Base-by-base conservation (phyloP, 2,113 vertebrate species). In the Pagrus major region DNA sequence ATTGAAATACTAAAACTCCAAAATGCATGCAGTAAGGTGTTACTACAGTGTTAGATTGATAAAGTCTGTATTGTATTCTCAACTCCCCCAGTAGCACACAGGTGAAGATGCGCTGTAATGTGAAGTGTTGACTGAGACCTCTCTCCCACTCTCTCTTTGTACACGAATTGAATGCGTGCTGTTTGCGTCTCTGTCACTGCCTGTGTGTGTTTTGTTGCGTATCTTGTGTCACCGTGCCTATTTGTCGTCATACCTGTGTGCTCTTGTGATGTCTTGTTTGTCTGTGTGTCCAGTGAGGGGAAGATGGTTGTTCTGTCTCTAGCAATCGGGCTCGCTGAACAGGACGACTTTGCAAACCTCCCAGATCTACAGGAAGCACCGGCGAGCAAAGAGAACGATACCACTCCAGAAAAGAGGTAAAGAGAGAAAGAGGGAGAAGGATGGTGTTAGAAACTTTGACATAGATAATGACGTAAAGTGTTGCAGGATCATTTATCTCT, bases 341-440 rank as follows among this genome's bases (percentile, higher is more conserved):
- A 98, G 96, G 98, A 99, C 88, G 98, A 99, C 95, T 99, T 99
- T 95, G 98, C 98, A 96, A 99, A 99, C 96, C 97, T 99, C 89
- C 98, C 98, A 90, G 97, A 99, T 94, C 97, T 99, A 87, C 97
- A 99, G 95, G 96, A 97, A 93, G 95, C 96, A 49, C 97, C 97
- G 85, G 95, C 96, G 82, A 95, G 92, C 95, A 96, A 97, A 94
- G 97, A 97, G 93, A 95, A 96, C 91, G 93, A 93, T 68, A 91
- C 91, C 74, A 96, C 97, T 92, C 95, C 97, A 91, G 98, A 99
- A 93, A 99, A 98, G 96, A 98, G 98, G 98, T 99, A 98, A 92
- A n/a, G 56, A 83, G 59, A 71, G 68, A 75, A 49, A 67, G 39
- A 72, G 59, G 56, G 47, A 51, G 56, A 64, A 27, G 44, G 80